phyloP scores from a whole-genome alignment of 2,113 vertebrate genomes.

The Pterocles gutturalis region DNA sequence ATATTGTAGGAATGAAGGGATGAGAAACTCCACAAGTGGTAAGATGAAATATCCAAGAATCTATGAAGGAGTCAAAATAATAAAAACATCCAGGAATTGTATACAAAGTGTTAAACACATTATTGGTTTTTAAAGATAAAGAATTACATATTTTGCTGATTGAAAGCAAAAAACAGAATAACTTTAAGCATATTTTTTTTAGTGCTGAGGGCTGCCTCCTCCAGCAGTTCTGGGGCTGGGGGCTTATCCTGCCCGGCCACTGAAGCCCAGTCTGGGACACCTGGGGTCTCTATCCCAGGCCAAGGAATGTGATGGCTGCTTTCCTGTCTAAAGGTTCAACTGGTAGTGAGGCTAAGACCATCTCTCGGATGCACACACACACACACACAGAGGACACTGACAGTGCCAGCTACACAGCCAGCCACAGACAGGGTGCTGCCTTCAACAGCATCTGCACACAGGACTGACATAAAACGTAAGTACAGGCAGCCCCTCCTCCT shows the following conservation, averaged over 20 bases:
- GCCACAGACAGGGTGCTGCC: too few relatives aligned
- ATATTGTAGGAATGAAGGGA: background rate
- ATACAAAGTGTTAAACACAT: background rate
- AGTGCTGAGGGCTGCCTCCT: background rate
- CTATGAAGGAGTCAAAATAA: background rate
- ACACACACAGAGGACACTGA: background rate
- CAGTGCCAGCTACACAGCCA: background rate
- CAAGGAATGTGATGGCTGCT: fast-evolving
- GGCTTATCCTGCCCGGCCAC: background rate
- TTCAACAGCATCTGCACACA: background rate
- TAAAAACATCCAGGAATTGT: background rate
- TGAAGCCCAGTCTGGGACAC: background rate
- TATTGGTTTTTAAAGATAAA: background rate
- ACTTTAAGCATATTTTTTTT: background rate
- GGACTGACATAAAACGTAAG: background rate
- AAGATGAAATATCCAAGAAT: background rate
- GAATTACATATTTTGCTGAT: background rate
- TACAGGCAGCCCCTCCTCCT: background rate
- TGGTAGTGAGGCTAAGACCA: background rate
- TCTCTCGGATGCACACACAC: background rate
- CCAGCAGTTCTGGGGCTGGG: background rate
- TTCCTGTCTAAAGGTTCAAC: background rate
- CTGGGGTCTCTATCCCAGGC: background rate
- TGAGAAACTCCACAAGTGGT: background rate
- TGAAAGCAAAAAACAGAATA: background rate